Evolutionary conservation across 2,888 invertebrate species (phyloP).

Genomic region (Perdita meconis): DNA sequence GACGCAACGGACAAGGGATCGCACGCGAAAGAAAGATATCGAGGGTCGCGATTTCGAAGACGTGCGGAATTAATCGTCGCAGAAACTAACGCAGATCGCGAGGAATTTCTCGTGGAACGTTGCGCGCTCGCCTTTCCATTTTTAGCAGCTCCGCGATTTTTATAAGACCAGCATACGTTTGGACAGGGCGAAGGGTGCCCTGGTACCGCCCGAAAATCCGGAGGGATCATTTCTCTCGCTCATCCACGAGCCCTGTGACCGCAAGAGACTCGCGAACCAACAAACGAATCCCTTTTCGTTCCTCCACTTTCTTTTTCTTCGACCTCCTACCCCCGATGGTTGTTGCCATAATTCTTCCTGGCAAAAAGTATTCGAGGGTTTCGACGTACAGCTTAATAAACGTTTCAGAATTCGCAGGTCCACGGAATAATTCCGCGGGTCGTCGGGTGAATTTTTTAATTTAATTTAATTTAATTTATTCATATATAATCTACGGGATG

Average conservation of each 20-base stretch:
- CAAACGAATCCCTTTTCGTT: constrained; percentile 74
- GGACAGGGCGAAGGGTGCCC: constrained; percentile 32
- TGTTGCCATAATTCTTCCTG: neutral
- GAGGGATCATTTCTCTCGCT: constrained; percentile 74
- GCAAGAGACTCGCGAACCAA: constrained; percentile 75
- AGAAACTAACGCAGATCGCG: constrained; percentile 40
- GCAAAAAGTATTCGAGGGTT: neutral
- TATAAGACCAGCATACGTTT: constrained; percentile 2
- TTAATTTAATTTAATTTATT: no score
- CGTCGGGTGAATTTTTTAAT: no score
- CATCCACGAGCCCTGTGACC: constrained; percentile 64
- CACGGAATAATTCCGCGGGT: no score
- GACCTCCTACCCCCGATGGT: constrained; percentile 8
- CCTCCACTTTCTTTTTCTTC: constrained; percentile 48
- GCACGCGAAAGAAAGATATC: constrained; percentile 57
- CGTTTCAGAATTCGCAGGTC: no score
- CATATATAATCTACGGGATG: no score
- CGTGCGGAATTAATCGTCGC: constrained; percentile 46
- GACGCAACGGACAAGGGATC: constrained; percentile 45
- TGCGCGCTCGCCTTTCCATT: constrained; percentile 15
- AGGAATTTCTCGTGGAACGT: constrained; percentile 27
- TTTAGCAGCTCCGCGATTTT: constrained; percentile 39
- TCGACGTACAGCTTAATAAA: constrained; percentile 16
- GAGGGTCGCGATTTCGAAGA: constrained; percentile 53
- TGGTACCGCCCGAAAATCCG: constrained; percentile 72